Base-by-base conservation (phyloP, 2,888 invertebrate species). In the Orchestes rusci region DNA sequence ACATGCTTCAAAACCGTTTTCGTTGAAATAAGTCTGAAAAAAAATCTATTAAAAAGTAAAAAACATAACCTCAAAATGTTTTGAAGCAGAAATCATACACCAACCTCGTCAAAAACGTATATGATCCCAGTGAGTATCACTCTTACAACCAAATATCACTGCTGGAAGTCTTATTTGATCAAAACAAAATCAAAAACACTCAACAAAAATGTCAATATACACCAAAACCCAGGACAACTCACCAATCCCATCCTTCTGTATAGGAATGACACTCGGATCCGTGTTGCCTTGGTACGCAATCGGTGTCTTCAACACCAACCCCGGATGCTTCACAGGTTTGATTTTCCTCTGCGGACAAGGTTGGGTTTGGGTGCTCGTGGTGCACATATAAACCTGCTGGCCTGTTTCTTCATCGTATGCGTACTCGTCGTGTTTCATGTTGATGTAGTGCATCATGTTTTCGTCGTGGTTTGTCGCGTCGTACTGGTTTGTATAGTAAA, bases 241-340 rank as follows among this genome's bases (percentile, higher is more conserved):
- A 89, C 90, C 89, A 73, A 89, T 90, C 69, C 86, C 89, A 68
- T 90, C 88, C 70, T 84, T 87, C 68, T 83, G 81, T 62, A 91
- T 83, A 41, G 91, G 90, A 70, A 91, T 82, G 61, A 89, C 85
- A 52, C 86, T 84, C 48, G 87, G 78, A 72, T 90, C 88, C 43
- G 83, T 82, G 65, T 82, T 80, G 59, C 82, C 79, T 63, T 83
- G 81, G 69, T 84, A 84, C 37, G 84, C 84, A 53, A 84, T 84
- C 46, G 84, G 84, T 52, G 83, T 83, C 67, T 84, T 83, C 53
- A 84, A 68, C 58, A 83, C 80, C 49, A 84, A 70, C 40, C 80
- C 82, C 40, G 84, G 84, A 66, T 83, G 79, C 64, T 79, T 80
- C 34, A 84, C 77, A 28, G 83, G 82, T 63, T 81, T 82, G 54